A percentile compares a stretch with the other conserved stretches of the same genome.
phyloP scores from a whole-genome alignment of 1,140 invertebrate species.

The Macrocentrus cingulum region DNA sequence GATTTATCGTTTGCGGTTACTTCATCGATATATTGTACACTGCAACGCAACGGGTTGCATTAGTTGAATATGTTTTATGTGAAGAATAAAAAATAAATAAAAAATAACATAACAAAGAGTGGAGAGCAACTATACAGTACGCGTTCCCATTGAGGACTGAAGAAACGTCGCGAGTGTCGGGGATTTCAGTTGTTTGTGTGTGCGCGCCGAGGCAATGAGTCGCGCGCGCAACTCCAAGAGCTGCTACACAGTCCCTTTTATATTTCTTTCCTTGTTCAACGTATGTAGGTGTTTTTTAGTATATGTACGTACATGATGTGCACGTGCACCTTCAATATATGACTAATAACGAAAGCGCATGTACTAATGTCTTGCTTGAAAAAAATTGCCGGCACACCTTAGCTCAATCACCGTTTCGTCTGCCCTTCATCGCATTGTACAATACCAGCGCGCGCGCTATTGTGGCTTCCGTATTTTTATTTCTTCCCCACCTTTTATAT shows the following conservation, averaged over 20 bases:
- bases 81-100: conserved; percentile 4
- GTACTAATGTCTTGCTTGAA: neutral
- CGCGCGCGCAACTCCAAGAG: neutral
- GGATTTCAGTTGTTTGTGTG: neutral
- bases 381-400: conserved; percentile 8
- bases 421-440: neutral
- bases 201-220: neutral
- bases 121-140: neutral
- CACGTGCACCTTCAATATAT: conserved; percentile 13
- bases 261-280: neutral
- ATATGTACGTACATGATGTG: conserved; percentile 3
- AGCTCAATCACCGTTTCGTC: neutral
- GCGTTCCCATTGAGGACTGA: conserved; percentile 2
- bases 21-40: too few relatives aligned
- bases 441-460: too few relatives aligned
- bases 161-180: conserved; percentile 10
- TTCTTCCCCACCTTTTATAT: too few relatives aligned
- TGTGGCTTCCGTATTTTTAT: conserved; percentile 13
- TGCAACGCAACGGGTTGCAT: too few relatives aligned
- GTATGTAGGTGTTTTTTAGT: neutral
- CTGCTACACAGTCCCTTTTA: neutral
- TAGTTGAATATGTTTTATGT: too few relatives aligned
- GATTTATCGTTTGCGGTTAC: too few relatives aligned
- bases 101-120: neutral
- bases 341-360: conserved; percentile 3